Evolutionary conservation across 1,140 invertebrate genomes (phyloP).

Genomic region (Cardiocondyla obscurior): DNA sequence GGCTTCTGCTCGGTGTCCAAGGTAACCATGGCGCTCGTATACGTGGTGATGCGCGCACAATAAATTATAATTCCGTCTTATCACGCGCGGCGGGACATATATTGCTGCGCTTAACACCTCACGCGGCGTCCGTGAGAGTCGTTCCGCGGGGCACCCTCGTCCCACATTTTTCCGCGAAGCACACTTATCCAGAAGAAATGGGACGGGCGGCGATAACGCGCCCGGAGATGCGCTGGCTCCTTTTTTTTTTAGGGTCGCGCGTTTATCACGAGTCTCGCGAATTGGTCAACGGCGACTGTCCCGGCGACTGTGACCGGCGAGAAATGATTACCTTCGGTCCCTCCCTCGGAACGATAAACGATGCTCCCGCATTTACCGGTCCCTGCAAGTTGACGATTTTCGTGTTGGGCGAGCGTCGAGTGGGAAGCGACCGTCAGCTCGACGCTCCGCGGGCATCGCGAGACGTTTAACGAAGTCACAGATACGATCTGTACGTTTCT

Average conservation of each 20-base stretch:
- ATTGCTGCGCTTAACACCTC: constrained; percentile 18
- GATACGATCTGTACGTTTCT: not conserved
- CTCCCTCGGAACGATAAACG: constrained; percentile 33
- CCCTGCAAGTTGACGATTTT: constrained; percentile 61
- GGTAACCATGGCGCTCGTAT: constrained; percentile 79
- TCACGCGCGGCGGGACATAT: constrained; percentile 16
- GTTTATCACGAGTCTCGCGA: not conserved
- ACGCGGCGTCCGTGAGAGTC: constrained; percentile 17
- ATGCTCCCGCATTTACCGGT: constrained; percentile 63
- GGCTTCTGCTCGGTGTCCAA: constrained; percentile 83
- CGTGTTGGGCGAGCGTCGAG: constrained; percentile 26
- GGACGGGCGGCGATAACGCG: not conserved
- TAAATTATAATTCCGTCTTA: constrained; percentile 40
- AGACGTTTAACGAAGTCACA: not conserved
- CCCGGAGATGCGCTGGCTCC: not conserved
- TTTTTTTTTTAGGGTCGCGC: not conserved
- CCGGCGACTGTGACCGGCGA: constrained; percentile 1
- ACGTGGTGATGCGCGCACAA: constrained; percentile 1
- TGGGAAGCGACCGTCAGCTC: not conserved
- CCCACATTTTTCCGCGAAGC: constrained; percentile 12
- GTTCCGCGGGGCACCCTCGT: constrained; percentile 11
- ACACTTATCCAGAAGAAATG: not conserved
- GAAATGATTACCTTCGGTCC: constrained; percentile 29
- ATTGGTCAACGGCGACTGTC: constrained; percentile 37
- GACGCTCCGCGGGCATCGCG: not conserved